These are phyloP conservation scores for Andinoacara biseriatus DNA, from an alignment of 2,113 vertebrate genomes.

Conservation along the genomic window DNA sequence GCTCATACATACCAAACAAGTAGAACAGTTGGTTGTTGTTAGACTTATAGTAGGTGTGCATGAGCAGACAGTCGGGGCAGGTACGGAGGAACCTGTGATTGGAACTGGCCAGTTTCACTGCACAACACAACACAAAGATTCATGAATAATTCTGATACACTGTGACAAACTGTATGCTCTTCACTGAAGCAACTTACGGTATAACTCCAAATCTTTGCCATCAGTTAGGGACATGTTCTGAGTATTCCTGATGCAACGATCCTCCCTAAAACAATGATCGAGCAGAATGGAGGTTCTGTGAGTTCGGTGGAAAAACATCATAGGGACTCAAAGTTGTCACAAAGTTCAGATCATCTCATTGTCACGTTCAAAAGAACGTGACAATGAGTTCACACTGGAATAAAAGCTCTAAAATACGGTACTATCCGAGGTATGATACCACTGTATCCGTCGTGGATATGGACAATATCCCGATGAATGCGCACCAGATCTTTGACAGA, in stretches of 20 bases:
- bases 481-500: too few species aligned
- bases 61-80: background rate
- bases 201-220: background rate
- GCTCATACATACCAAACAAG: background rate
- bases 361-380: too few species aligned
- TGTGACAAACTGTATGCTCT: background rate
- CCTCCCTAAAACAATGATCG: background rate
- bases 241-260: background rate
- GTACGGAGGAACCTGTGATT: background rate
- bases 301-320: too few species aligned
- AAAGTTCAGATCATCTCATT: too few species aligned
- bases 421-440: too few species aligned
- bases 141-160: background rate
- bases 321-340: too few species aligned
- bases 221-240: background rate
- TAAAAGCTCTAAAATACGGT: too few species aligned
- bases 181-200: background rate
- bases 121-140: background rate
- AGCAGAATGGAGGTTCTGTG: background rate
- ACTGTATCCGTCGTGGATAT: too few species aligned
- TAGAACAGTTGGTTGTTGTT: background rate
- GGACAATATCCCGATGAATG: too few species aligned
- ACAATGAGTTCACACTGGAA: too few species aligned
- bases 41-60: background rate
- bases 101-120: background rate